Evolutionary conservation across 2,797 vertebrate genomes (phyloP).

Genomic region (Argyrosomus regius): DNA sequence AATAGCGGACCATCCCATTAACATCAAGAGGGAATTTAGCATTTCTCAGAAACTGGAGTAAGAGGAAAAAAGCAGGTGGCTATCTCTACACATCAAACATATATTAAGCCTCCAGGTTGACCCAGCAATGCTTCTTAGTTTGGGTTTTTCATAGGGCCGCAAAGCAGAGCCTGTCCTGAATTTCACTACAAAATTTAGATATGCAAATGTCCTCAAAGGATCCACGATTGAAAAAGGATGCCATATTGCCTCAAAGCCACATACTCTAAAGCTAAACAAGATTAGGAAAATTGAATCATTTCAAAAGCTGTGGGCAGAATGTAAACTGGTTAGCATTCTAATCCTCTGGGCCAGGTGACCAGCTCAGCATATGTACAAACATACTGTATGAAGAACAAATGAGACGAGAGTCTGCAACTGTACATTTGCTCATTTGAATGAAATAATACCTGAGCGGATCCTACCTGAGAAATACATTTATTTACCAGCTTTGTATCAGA

Average conservation of each 20-base stretch:
- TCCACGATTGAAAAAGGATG: slow-evolving; percentile 85
- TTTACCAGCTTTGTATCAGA: slow-evolving; percentile 69
- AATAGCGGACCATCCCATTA: slow-evolving; percentile 81
- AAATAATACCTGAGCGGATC: slow-evolving; percentile 69
- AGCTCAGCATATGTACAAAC: slow-evolving; percentile 81
- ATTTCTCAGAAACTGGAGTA: slow-evolving; percentile 77
- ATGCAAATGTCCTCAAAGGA: slow-evolving; percentile 87
- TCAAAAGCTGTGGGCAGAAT: slow-evolving; percentile 89
- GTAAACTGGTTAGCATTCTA: slow-evolving; percentile 87
- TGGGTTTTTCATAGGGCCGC: slow-evolving; percentile 77
- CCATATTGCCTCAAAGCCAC: slow-evolving; percentile 86
- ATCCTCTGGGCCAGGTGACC: slow-evolving; percentile 85
- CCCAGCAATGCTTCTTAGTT: slow-evolving; percentile 76
- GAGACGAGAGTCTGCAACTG: slow-evolving; percentile 63
- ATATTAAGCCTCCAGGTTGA: slow-evolving; percentile 85
- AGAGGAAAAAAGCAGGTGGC: slow-evolving; percentile 76
- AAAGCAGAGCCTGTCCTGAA: slow-evolving; percentile 83
- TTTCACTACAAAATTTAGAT: slow-evolving; percentile 84
- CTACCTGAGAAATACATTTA: slow-evolving; percentile 68
- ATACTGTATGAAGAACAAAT: slow-evolving; percentile 75
- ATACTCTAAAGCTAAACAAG: slow-evolving; percentile 89
- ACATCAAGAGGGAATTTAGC: slow-evolving; percentile 80
- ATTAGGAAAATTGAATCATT: slow-evolving; percentile 92
- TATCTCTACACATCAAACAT: slow-evolving; percentile 88
- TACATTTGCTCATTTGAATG: slow-evolving; percentile 68